Percentiles rank a stretch among this genome's conserved stretches.
phyloP scores from a whole-genome alignment of 2,888 invertebrate genomes.

The Yponomeuta cagnagella region DNA sequence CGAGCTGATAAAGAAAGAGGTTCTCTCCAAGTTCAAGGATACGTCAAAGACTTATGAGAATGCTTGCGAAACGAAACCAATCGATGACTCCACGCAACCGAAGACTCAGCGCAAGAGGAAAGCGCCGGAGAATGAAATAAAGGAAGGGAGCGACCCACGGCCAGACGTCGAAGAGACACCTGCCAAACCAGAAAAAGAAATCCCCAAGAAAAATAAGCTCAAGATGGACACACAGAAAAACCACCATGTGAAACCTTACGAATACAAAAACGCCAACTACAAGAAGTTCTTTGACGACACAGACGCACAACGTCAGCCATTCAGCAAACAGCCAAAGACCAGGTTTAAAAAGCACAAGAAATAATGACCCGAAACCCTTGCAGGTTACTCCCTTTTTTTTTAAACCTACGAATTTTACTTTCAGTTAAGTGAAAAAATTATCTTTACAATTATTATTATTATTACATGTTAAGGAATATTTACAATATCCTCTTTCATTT shows the following conservation, averaged over 20 bases:
- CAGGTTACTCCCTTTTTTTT: constrained; percentile 19
- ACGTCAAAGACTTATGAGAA: constrained; percentile 27
- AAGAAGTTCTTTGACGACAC: constrained; percentile 46
- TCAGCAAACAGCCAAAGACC: constrained; percentile 28
- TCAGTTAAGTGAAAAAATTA: constrained; percentile 13
- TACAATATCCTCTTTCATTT: background rate
- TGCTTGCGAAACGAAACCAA: background rate
- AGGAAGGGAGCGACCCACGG: background rate
- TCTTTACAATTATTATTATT: background rate
- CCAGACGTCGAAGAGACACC: background rate
- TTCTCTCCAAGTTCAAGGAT: constrained; percentile 42
- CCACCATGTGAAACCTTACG: constrained; percentile 31
- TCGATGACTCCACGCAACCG: background rate
- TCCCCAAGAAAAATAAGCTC: background rate
- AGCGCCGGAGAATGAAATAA: constrained; percentile 23
- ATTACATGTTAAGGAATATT: background rate
- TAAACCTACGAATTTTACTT: constrained; percentile 27
- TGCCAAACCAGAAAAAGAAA: background rate
- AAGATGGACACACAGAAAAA: constrained; percentile 15
- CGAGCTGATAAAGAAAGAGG: constrained; percentile 47
- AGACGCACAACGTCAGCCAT: constrained; percentile 37
- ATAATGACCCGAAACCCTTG: background rate
- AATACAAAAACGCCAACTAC: constrained; percentile 48
- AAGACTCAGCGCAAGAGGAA: constrained; percentile 37
- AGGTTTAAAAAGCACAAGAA: constrained; percentile 44